These are phyloP conservation scores for Zenarchopterus dispar DNA, from an alignment of 2,797 vertebrate genomes.

Conservation along the genomic window DNA sequence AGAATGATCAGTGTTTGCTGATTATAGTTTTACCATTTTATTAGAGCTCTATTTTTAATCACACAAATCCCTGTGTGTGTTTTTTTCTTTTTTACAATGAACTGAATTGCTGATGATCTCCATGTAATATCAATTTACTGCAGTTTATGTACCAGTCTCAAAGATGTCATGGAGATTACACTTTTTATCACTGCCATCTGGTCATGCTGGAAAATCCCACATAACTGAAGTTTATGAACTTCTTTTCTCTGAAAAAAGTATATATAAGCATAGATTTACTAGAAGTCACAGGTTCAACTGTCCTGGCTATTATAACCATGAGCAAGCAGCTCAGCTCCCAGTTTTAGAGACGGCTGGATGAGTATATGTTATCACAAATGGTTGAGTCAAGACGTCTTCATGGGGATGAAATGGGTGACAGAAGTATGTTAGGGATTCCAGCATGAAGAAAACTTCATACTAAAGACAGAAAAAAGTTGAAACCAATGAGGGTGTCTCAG, in stretches of 20 bases:
- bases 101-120: constrained; percentile 7
- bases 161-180: background rate
- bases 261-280: background rate
- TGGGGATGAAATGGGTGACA: constrained; percentile 11
- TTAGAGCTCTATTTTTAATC: constrained; percentile 20
- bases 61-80: no score
- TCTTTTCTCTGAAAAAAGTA: background rate
- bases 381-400: constrained; percentile 37
- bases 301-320: constrained; percentile 3
- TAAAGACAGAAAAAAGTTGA: constrained; percentile 9
- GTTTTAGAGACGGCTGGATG: constrained; percentile 32
- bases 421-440: constrained; percentile 13
- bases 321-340: constrained; percentile 16
- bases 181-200: background rate
- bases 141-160: background rate
- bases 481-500: constrained; percentile 13
- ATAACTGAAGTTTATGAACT: constrained; percentile 5
- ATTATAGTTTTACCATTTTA: constrained; percentile 27
- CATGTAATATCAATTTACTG: background rate
- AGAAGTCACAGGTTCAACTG: constrained; percentile 18
- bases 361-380: constrained; percentile 37
- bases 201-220: constrained; percentile 15
- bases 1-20: constrained; percentile 24
- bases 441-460: constrained; percentile 18
- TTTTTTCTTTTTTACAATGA: background rate